phyloP scores from a whole-genome alignment of 2,113 vertebrate genomes.

The Triplophysa dalaica region DNA sequence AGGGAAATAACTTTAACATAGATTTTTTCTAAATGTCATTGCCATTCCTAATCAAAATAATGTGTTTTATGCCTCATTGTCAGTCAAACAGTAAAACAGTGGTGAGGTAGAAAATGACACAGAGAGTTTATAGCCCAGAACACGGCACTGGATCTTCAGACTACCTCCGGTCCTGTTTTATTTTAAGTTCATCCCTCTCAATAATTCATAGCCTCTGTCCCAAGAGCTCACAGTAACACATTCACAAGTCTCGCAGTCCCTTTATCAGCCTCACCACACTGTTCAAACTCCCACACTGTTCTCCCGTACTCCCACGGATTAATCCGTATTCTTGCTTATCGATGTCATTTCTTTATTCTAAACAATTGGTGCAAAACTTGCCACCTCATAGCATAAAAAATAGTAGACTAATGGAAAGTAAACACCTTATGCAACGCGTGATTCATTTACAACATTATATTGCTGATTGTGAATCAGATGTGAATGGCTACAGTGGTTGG shows the following conservation, averaged over 20 bases:
- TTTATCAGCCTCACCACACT: slow-evolving; percentile 22
- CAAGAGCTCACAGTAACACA: slow-evolving; percentile 21
- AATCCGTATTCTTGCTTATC: background rate
- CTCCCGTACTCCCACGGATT: background rate
- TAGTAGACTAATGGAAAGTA: no score
- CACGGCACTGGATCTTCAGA: slow-evolving; percentile 17
- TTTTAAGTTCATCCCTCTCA: slow-evolving; percentile 51
- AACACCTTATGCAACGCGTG: no score
- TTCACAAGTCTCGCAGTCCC: slow-evolving; percentile 14
- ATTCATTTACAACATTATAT: no score
- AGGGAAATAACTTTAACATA: no score
- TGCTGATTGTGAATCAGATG: background rate
- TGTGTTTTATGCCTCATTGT: no score
- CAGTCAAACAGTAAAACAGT: background rate
- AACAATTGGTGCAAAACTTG: no score
- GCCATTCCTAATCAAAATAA: no score
- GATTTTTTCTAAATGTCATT: no score
- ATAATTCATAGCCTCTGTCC: slow-evolving; percentile 51
- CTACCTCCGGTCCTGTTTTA: slow-evolving; percentile 24
- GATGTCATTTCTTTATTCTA: background rate
- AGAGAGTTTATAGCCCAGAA: background rate
- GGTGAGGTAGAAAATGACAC: background rate
- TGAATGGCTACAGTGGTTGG: background rate
- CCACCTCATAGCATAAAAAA: no score
- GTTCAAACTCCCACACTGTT: background rate